Percentiles rank a stretch among this genome's conserved stretches.
phyloP scores from a whole-genome alignment of 2,113 vertebrate species.

The Turnix velox region DNA sequence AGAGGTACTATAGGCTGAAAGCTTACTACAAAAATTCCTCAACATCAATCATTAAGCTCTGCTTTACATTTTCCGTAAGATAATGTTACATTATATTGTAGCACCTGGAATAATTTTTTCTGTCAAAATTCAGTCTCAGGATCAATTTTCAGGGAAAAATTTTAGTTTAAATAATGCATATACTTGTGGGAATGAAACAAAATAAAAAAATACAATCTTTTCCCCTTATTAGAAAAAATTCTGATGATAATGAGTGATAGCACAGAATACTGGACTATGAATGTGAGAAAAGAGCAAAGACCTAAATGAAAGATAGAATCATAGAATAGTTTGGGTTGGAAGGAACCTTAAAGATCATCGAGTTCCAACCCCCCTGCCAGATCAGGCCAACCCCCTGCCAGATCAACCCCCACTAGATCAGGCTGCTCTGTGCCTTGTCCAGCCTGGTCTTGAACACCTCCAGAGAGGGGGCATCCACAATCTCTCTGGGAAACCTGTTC shows the following conservation, averaged over 20 bases:
- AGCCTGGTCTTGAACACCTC: too few relatives aligned
- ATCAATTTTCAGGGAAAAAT: not conserved
- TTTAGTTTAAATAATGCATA: not conserved
- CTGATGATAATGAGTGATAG: not conserved
- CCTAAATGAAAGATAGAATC: not conserved
- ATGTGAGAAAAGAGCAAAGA: not conserved
- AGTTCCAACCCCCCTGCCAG: too few relatives aligned
- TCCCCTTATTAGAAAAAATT: not conserved
- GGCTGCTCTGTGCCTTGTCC: too few relatives aligned
- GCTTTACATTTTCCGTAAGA: not conserved
- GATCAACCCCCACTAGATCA: too few relatives aligned
- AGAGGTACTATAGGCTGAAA: not conserved
- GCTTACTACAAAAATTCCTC: not conserved
- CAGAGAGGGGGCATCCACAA: too few relatives aligned
- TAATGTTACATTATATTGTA: not conserved
- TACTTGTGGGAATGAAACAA: not conserved
- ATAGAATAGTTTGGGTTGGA: too few relatives aligned
- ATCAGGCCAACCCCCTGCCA: too few relatives aligned
- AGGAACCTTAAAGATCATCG: too few relatives aligned
- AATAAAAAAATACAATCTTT: not conserved
- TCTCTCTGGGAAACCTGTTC: too few relatives aligned
- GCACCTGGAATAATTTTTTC: not conserved
- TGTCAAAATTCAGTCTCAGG: not conserved
- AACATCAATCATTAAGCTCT: not conserved
- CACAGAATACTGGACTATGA: not conserved